Conservation (phyloP, 1,140 invertebrate genomes). For the Drosophila takahashii region DNA sequence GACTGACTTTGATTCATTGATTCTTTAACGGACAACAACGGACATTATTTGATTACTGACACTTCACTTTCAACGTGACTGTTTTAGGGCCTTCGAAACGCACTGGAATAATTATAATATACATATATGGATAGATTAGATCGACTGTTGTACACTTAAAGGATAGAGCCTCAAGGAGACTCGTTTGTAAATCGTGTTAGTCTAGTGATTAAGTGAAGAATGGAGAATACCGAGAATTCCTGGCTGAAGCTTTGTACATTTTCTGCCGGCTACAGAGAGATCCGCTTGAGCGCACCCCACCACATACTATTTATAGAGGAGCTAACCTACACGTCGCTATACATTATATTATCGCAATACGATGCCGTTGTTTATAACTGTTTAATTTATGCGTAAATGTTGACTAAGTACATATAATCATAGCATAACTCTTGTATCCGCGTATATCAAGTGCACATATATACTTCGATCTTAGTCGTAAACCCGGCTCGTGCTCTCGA, state of each 20-base stretch:
- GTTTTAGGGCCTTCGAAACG: constrained; percentile 22
- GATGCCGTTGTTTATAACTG: constrained; percentile 71
- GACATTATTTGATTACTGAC: constrained; percentile 34
- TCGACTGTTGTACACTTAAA: constrained; percentile 67
- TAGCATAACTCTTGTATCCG: constrained; percentile 22
- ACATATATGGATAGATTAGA: constrained; percentile 43
- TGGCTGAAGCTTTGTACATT: constrained; percentile 64
- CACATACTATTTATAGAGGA: constrained; percentile 35
- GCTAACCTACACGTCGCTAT: constrained; percentile 31
- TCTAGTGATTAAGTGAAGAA: constrained; percentile 52
- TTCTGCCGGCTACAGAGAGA: constrained; percentile 59
- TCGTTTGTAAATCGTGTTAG: constrained; percentile 69
- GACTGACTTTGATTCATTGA: constrained; percentile 28
- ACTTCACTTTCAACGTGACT: constrained; percentile 4
- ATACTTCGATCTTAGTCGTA: constrained; percentile 32
- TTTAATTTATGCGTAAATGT: constrained; percentile 75
- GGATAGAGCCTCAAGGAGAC: constrained; percentile 28
- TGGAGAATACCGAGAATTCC: constrained; percentile 18
- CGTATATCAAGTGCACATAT: constrained; percentile 31
- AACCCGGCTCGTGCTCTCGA: constrained; percentile 46
- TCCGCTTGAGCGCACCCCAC: constrained; percentile 60
- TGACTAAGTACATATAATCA: constrained; percentile 56
- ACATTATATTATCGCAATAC: constrained; percentile 47
- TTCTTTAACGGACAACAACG: background rate
- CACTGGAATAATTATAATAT: constrained; percentile 22